A percentile compares a stretch with the other conserved stretches of the same genome.
These are phyloP conservation scores for Henricia sp. DNA, from an alignment of 53 echinoderm and acorn worm species.

Conservation along the genomic window DNA sequence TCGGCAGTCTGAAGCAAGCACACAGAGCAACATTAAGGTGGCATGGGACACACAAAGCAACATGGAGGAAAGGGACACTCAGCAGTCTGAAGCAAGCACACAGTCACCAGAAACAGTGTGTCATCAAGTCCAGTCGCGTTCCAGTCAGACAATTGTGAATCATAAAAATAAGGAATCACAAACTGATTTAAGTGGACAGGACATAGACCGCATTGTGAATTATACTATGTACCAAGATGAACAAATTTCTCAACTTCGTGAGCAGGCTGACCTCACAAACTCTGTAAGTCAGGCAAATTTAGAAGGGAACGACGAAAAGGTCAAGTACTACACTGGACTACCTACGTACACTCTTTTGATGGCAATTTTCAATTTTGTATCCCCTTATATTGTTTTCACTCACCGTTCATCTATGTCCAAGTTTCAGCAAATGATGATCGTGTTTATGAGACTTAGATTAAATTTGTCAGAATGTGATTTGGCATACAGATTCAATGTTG, in stretches of 20 bases:
- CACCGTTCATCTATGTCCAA: slow-evolving; percentile 10
- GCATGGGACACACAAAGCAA: neutral
- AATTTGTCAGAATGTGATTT: slow-evolving; percentile 2
- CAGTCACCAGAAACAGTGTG: neutral
- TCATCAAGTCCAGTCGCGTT: neutral
- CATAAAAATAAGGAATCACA: neutral
- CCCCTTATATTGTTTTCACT: neutral
- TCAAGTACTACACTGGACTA: slow-evolving; percentile 16
- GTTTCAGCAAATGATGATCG: slow-evolving; percentile 11
- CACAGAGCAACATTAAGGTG: too few species aligned
- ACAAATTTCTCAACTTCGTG: neutral
- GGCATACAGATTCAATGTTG: slow-evolving; percentile 13
- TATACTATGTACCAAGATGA: too few species aligned
- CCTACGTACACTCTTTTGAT: neutral
- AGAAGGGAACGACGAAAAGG: slow-evolving; percentile 4
- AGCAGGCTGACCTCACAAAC: neutral
- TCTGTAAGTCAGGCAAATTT: slow-evolving; percentile 9
- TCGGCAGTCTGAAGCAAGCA: too few species aligned
- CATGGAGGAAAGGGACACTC: too few species aligned
- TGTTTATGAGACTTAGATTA: slow-evolving; percentile 12
- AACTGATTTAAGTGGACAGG: neutral
- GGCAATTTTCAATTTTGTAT: slow-evolving; percentile 7
- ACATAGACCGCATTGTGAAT: slow-evolving; percentile 2
- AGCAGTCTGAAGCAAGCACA: too few species aligned
- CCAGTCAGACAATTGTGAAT: neutral